phyloP scores from a whole-genome alignment of 2,113 vertebrate genomes.

The Pitta sordida region DNA sequence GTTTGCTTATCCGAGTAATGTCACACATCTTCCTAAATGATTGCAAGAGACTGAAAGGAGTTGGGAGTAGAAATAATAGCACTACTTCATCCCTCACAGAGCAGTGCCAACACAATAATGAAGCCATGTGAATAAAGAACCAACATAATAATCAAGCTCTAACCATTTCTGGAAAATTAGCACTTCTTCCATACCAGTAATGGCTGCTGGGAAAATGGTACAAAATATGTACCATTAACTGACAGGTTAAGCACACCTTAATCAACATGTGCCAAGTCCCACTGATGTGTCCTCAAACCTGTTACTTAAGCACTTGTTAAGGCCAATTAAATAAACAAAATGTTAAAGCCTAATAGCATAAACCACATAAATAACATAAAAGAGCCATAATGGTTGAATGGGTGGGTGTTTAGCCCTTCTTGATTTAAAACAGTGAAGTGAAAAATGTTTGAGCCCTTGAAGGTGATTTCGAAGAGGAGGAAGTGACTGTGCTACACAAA shows the following conservation, averaged over 20 bases:
- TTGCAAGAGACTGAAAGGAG: slow-evolving; percentile 36
- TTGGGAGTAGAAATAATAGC: slow-evolving; percentile 49
- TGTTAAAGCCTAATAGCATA: slow-evolving; percentile 57
- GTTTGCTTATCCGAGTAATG: slow-evolving; percentile 27
- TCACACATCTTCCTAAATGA: background rate
- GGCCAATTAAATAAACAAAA: slow-evolving; percentile 73
- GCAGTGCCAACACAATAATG: slow-evolving; percentile 31
- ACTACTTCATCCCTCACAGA: slow-evolving; percentile 29
- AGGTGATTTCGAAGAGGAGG: slow-evolving; percentile 71
- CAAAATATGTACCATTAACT: slow-evolving; percentile 51
- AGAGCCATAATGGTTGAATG: slow-evolving; percentile 55
- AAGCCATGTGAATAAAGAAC: slow-evolving; percentile 40
- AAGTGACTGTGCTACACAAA: slow-evolving; percentile 70
- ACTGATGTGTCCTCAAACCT: slow-evolving; percentile 40
- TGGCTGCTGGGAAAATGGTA: slow-evolving; percentile 42
- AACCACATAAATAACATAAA: slow-evolving; percentile 55
- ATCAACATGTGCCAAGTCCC: slow-evolving; percentile 48
- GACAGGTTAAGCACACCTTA: slow-evolving; percentile 53
- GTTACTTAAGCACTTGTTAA: slow-evolving; percentile 60
- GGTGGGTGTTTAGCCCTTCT: slow-evolving; percentile 64
- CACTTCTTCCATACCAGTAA: slow-evolving; percentile 27
- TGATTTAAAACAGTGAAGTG: slow-evolving; percentile 71
- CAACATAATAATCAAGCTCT: slow-evolving; percentile 35
- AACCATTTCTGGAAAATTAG: slow-evolving; percentile 48
- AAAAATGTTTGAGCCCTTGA: slow-evolving; percentile 63